Base-by-base conservation (phyloP, 2,888 invertebrate species). In the Stictocephala bisonia region DNA sequence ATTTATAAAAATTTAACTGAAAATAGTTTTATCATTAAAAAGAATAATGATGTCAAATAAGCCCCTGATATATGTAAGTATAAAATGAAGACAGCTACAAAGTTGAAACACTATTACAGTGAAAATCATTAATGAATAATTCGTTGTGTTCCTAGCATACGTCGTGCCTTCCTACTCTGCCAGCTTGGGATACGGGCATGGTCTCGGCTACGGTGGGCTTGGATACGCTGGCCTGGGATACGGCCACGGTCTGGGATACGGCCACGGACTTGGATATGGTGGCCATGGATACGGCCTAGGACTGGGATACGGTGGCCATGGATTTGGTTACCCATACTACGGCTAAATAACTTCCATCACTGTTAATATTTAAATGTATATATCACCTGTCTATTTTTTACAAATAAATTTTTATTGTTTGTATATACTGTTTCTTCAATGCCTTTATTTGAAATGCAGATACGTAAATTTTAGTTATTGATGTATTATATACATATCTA, bases 331-430 rank as follows among this genome's bases (percentile, higher is more conserved):
- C 15, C 64, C 64, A 1, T 64, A 64, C 64, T 64, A 64, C 27
- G 64, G 64, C 1, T 64, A 44, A 64, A 26, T 22, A 1, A 44
- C 20, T 40, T n/a, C 4, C 3, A 29, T 11, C 6, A 58, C 24
- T 53, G 53, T 53, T 29, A 3, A 31, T 44, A 41, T 26, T 24
- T 9, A 24, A 26, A 13, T 64, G 41, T 44, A 64, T 2, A 41
- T 64, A 44, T 26, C 35, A n/a, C n/a, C n/a, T n/a, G n/a, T 3
- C 3, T 50, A 20, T 40, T 60, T 64, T 64, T 64, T 64, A 64
- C 64, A 64, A 64, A 64, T 64, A 64, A 27, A 64, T 26, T 64
- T 64, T 44, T 18, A 44, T 27, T 64, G 41, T 64, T 41, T 64
- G 41, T 64, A 27, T 64, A 44, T 18, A 3, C 29, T 51, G 24